Percentiles rank a stretch among this genome's conserved stretches.
phyloP scores from a whole-genome alignment of 1,140 invertebrate species.

The Eupeodes corollae region DNA sequence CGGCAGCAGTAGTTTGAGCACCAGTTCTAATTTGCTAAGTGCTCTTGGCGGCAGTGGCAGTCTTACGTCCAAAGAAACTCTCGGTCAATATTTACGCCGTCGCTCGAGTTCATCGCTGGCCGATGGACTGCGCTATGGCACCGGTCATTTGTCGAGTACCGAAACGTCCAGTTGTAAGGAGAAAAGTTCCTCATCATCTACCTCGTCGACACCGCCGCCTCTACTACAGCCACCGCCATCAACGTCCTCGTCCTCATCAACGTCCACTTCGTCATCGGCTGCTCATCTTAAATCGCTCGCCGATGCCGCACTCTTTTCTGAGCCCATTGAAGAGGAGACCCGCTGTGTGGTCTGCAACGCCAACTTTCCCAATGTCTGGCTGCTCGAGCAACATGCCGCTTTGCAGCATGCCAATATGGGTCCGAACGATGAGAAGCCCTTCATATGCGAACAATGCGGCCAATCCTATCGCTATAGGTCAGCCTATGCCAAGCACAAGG shows the following conservation, averaged over 20 bases:
- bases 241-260: conserved; percentile 27
- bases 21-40: too few species aligned
- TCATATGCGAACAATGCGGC: conserved; percentile 81
- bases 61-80: neutral
- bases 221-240: conserved; percentile 11
- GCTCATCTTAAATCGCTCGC: neutral
- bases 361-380: conserved; percentile 68
- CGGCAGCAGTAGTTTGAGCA: neutral
- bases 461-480: conserved; percentile 80
- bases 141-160: conserved; percentile 13
- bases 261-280: conserved; percentile 27
- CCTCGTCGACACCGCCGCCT: conserved; percentile 33
- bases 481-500: conserved; percentile 76
- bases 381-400: conserved; percentile 66
- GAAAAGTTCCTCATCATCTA: conserved; percentile 37
- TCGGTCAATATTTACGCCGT: conserved; percentile 15
- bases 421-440: conserved; percentile 69
- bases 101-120: conserved; percentile 5
- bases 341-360: conserved; percentile 66
- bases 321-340: conserved; percentile 36
- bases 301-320: conserved; percentile 20
- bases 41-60: neutral
- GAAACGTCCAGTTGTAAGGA: conserved; percentile 29
- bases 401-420: conserved; percentile 55
- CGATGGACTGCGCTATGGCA: neutral